Evolutionary conservation across 2,888 invertebrate genomes (phyloP).

Genomic region (Nasonovia ribisnigri): DNA sequence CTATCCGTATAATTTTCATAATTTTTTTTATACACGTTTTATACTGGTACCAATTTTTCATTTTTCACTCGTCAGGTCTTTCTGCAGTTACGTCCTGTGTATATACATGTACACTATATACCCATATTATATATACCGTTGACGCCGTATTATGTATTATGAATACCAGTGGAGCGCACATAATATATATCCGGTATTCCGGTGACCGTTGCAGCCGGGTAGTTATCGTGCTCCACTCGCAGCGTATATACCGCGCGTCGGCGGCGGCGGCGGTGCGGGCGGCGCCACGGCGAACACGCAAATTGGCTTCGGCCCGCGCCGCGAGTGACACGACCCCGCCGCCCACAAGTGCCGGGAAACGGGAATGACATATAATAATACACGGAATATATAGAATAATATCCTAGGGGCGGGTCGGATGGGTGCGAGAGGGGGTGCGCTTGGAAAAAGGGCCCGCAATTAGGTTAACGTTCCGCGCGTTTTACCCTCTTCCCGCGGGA

Average conservation of each 20-base stretch:
- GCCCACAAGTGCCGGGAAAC: neutral
- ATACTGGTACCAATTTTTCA: no score
- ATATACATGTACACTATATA: no score
- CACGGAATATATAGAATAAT: neutral
- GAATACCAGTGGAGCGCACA: neutral
- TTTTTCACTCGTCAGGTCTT: no score
- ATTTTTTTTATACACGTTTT: no score
- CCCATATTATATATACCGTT: neutral
- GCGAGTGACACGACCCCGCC: slow-evolving; percentile 3
- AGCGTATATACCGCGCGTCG: neutral
- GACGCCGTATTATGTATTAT: neutral
- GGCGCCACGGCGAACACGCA: slow-evolving; percentile 28
- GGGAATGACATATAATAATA: slow-evolving; percentile 31
- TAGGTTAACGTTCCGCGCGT: slow-evolving; percentile 61
- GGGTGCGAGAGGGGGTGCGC: neutral
- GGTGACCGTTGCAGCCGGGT: neutral
- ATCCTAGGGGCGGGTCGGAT: neutral
- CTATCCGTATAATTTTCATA: no score
- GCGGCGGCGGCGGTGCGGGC: neutral
- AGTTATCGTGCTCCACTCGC: neutral
- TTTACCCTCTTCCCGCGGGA: slow-evolving; percentile 13
- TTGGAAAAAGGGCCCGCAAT: slow-evolving; percentile 60
- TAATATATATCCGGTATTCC: slow-evolving; percentile 18
- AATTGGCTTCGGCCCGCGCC: slow-evolving; percentile 37
- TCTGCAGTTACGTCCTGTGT: no score